Conservation (phyloP, 35 echinoderm and acorn worm genomes). For the Apostichopus parvimensis region DNA sequence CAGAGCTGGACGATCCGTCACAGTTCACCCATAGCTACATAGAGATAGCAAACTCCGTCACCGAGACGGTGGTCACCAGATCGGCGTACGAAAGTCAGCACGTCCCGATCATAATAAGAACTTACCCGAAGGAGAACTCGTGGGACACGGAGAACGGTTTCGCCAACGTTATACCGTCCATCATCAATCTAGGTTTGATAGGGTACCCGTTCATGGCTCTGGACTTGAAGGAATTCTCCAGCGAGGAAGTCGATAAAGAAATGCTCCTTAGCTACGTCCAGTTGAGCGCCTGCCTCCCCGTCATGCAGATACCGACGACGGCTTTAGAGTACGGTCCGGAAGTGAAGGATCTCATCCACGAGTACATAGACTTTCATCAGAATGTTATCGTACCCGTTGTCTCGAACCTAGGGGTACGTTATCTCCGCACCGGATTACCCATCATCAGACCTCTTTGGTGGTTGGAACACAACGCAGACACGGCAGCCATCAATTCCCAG, state of each 20-base stretch:
- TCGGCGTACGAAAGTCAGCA: slow-evolving; percentile 74
- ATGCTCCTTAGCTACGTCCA: slow-evolving; percentile 80
- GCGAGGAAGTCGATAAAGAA: slow-evolving; percentile 51
- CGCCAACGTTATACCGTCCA: slow-evolving; percentile 80
- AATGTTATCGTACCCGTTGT: slow-evolving; percentile 15
- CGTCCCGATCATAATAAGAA: slow-evolving; percentile 55
- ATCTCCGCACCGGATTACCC: slow-evolving; percentile 5
- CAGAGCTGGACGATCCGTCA: slow-evolving; percentile 65
- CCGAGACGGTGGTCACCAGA: slow-evolving; percentile 49
- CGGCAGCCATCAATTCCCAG: slow-evolving; percentile 4
- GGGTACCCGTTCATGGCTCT: slow-evolving; percentile 87
- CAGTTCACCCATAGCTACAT: slow-evolving; percentile 68
- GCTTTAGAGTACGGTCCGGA: slow-evolving; percentile 61
- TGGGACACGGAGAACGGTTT: slow-evolving; percentile 83
- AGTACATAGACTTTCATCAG: slow-evolving; percentile 47
- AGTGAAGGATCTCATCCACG: slow-evolving; percentile 26
- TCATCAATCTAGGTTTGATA: slow-evolving; percentile 69
- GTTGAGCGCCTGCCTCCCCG: slow-evolving; percentile 78
- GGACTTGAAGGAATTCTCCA: slow-evolving; percentile 29
- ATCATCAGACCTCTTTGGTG: slow-evolving; percentile 64
- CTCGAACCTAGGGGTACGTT: not conserved
- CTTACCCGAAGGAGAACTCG: slow-evolving; percentile 58
- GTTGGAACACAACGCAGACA: slow-evolving; percentile 10
- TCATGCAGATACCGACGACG: slow-evolving; percentile 78
- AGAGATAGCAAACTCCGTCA: slow-evolving; percentile 55